Evolutionary conservation across 37 sponge, comb jelly and placozoan genomes (phyloP), one percentile per base, ranked within the genome.

Genomic region (Sycon ciliatum): DNA sequence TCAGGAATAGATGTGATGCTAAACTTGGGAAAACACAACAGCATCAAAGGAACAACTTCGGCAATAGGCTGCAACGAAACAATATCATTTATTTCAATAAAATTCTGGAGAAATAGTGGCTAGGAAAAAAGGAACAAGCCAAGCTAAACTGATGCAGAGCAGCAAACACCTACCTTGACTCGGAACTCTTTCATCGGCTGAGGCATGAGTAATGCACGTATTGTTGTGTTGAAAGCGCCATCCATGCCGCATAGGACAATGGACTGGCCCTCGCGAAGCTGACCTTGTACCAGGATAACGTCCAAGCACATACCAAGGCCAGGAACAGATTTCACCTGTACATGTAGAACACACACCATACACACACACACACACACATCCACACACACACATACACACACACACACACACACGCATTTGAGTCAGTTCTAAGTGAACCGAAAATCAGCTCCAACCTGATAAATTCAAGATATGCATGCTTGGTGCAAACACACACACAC

Each of bases 281-380:
- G 62, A 0, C 99, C 99, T 38, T 98, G 89, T 20, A 85, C 82
- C 46, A 98, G 76, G 40, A 98, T 86, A 3, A 98, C 81, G 65
- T 98, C 99, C 27, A 98, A 57, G n/a, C 94, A 93, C 6, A 83
- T 89, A 4, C 99, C 99, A 13, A 93, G 74, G 9, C 99, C 99
- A 76, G 76, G 67, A 49, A 93, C 87, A n/a, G 85, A 90, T 65
- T 98, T 98, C 29, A 94, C 90, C 94, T 93, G n/a, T n/a, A n/a
- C n/a, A n/a, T n/a, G n/a, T n/a, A n/a, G n/a, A n/a, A n/a, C n/a
- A n/a, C n/a, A n/a, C n/a, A 69, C 1, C 73, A 0, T 24, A 64
- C 9, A 56, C 20, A 72, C 32, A 46, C 22, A 11, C 22, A 54
- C 11, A 22, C 11, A 68, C 16, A 46, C 20, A 36, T 46, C 28